Base-by-base conservation (phyloP, 2,797 vertebrate species). In the Luscinia megarhynchos region DNA sequence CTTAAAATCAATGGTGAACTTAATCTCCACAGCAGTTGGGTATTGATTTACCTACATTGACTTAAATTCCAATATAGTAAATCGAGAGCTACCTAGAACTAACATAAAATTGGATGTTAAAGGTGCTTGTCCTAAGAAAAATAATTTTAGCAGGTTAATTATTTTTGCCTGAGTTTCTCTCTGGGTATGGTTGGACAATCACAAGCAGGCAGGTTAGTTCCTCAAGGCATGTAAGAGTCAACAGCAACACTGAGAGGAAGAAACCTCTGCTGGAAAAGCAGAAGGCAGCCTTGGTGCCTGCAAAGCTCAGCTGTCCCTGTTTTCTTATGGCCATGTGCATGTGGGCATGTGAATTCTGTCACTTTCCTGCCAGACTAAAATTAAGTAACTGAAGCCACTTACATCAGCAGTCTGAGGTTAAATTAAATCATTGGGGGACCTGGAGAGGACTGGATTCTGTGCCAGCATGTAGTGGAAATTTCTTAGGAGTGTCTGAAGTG, bases 31-130 rank as follows among this genome's bases (percentile, higher is more conserved):
- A 63, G 84, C 3, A 7, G 29, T 1, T 78, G 55, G 16, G 40
- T 91, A 95, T 93, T 88, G 91, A 96, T 92, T 89, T 93, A 92
- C 74, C 55, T 38, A 29, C 45, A 73, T n/a, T 50, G 92, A 72
- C 51, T 84, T 85, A 62, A 83, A 87, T 95, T 94, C 84, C 32
- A 30, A 66, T 72, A 70, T 2, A 85, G 79, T 50, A 75, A 88
- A 86, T 82, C 3, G 2, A 75, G 12, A 88, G 19, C 29, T 92
- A 34, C 76, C 78, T 69, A 62, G 43, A 45, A 75, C 11, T 53
- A 59, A 81, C 48, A 69, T 24, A 67, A 80, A 89, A 89, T 46
- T 1, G 1, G 38, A 46, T 59, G n/a, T 85, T 89, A 80, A 86
- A 85, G 32, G 40, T 38, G 48, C 17, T 48, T 81, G 55, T 75